phyloP scores from a whole-genome alignment of 1,140 invertebrate genomes.

The Harlomillsia oculata region DNA sequence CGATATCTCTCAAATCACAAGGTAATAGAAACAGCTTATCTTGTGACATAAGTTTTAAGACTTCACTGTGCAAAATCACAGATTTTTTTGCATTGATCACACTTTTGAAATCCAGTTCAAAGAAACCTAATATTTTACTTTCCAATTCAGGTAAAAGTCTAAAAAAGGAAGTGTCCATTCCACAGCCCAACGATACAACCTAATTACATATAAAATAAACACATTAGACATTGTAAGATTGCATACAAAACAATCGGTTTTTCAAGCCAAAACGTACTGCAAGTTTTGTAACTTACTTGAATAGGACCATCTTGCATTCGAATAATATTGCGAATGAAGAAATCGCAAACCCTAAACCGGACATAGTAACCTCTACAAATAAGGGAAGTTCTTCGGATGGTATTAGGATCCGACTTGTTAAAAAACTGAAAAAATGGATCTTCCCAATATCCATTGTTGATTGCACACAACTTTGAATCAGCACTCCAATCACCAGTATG shows the following conservation, averaged over 20 bases:
- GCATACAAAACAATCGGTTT: too few species aligned
- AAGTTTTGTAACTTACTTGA: constrained; percentile 19
- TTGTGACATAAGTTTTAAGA: constrained; percentile 10
- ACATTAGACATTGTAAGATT: too few species aligned
- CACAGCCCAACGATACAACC: constrained; percentile 25
- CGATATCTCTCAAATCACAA: constrained; percentile 23
- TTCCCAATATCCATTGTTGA: constrained; percentile 31
- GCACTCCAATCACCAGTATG: constrained; percentile 33
- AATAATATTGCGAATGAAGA: constrained; percentile 26
- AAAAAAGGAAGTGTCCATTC: constrained; percentile 29
- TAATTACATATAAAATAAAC: constrained; percentile 3
- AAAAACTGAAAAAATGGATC: constrained; percentile 33
- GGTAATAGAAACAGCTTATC: constrained; percentile 19
- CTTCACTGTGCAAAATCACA: constrained; percentile 19
- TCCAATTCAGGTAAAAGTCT: constrained; percentile 23
- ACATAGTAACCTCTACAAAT: constrained; percentile 34
- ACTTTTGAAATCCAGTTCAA: constrained; percentile 29
- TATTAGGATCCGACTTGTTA: constrained; percentile 18
- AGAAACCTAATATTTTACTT: constrained; percentile 15
- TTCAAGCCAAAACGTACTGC: too few species aligned
- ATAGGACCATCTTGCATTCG: constrained; percentile 7
- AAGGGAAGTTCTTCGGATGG: constrained; percentile 27
- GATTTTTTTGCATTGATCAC: constrained; percentile 21
- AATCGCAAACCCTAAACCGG: constrained; percentile 31
- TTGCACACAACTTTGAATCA: constrained; percentile 27